Conservation (phyloP, 2,113 vertebrate genomes). For the Elaphurus davidianus region DNA sequence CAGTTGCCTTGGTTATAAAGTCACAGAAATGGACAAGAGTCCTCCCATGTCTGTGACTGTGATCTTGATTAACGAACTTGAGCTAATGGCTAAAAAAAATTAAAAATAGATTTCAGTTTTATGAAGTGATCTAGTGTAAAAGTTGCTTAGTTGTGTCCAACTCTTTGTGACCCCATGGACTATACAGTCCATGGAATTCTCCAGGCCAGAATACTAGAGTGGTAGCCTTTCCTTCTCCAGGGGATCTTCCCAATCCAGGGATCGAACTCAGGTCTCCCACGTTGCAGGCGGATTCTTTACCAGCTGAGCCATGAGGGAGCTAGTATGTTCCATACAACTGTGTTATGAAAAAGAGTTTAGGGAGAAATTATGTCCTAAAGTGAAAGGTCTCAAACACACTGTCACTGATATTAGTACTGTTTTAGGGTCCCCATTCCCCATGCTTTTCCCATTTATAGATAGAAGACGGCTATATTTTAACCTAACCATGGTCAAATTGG, state of each 20-base stretch:
- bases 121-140: not conserved
- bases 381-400: not conserved
- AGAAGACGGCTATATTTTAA: not conserved
- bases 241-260: not conserved
- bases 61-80: constrained; percentile 28
- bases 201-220: not conserved
- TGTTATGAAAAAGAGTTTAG: not conserved
- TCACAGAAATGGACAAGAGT: not conserved
- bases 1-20: not conserved
- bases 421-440: not conserved
- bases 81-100: constrained; percentile 5
- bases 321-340: not conserved
- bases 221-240: not conserved
- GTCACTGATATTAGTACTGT: not conserved
- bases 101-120: not conserved
- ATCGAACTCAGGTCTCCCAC: not conserved
- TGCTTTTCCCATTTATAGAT: not conserved
- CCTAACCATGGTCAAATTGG: not conserved
- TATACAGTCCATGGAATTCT: not conserved
- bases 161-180: not conserved
- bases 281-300: not conserved
- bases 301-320: not conserved
- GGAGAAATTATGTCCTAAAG: not conserved
- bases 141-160: not conserved
- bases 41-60: not conserved